These are phyloP conservation scores for Atractosteus spatula DNA, from an alignment of 2,113 vertebrate species.

Conservation along the genomic window DNA sequence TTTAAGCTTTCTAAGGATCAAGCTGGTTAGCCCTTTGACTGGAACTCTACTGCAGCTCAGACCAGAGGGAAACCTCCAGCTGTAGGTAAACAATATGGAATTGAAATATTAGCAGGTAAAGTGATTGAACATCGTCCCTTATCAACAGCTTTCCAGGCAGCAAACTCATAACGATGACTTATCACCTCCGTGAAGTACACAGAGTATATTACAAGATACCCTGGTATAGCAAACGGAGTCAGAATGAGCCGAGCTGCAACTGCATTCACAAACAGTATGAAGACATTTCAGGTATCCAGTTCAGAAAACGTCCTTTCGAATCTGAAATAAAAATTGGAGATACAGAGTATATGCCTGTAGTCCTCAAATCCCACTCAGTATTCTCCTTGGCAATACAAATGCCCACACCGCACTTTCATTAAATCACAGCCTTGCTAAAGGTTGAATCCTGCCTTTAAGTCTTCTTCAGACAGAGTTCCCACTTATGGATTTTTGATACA, in stretches of 20 bases:
- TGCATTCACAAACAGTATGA: neutral
- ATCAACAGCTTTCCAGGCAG: slow-evolving; percentile 74
- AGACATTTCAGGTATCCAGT: neutral
- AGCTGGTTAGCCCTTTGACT: neutral
- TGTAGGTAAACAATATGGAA: slow-evolving; percentile 68
- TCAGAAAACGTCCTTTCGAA: neutral
- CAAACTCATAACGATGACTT: slow-evolving; percentile 72
- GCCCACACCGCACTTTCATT: slow-evolving; percentile 11
- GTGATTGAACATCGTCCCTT: slow-evolving; percentile 75
- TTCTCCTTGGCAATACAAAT: slow-evolving; percentile 16
- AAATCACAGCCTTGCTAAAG: slow-evolving; percentile 19
- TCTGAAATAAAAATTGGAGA: neutral
- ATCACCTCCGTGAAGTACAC: slow-evolving; percentile 62
- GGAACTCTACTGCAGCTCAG: slow-evolving; percentile 38
- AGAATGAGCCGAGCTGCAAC: slow-evolving; percentile 36
- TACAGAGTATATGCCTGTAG: slow-evolving; percentile 2
- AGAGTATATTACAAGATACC: slow-evolving; percentile 72
- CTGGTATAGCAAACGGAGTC: slow-evolving; percentile 68
- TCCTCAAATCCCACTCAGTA: slow-evolving; percentile 8
- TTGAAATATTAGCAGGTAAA: slow-evolving; percentile 69
- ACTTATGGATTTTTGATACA: slow-evolving; percentile 11
- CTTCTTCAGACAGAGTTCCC: slow-evolving; percentile 16
- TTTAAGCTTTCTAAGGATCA: no score
- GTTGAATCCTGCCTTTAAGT: slow-evolving; percentile 22
- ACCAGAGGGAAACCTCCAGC: slow-evolving; percentile 50